Evolutionary conservation across 2,113 vertebrate genomes (phyloP).

Genomic region (Corvus cornix): DNA sequence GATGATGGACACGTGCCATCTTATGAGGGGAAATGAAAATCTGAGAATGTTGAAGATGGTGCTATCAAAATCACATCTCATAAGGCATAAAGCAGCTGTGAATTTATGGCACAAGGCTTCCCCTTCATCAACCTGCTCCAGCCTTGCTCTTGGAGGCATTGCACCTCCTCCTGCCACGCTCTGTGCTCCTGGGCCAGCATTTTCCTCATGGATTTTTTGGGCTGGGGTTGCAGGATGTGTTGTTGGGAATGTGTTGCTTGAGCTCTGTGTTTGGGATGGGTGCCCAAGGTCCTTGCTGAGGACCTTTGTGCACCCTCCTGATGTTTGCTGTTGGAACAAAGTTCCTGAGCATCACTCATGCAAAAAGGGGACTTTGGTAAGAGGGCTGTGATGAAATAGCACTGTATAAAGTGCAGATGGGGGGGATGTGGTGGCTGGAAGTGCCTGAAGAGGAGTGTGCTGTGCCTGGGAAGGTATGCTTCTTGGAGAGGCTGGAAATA

Average conservation of each 20-base stretch:
- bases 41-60: not conserved
- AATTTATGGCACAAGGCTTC: not conserved
- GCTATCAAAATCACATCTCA: not conserved
- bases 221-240: not conserved
- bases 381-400: slow-evolving; percentile 33
- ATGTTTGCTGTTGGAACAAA: slow-evolving; percentile 44
- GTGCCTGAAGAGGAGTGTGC: not conserved
- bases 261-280: not conserved
- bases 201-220: accelerated
- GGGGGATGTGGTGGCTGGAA: not conserved
- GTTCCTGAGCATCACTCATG: slow-evolving; percentile 6
- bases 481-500: not conserved
- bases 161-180: accelerated
- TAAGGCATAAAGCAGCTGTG: not conserved
- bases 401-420: not conserved
- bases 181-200: not conserved
- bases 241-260: not conserved
- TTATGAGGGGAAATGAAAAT: not conserved
- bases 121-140: not conserved
- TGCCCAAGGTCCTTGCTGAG: not conserved
- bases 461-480: not conserved
- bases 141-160: not conserved
- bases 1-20: not conserved
- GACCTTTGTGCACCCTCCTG: slow-evolving; percentile 31
- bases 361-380: slow-evolving; percentile 53